Percentiles rank a stretch among this genome's conserved stretches.
Conservation (phyloP, 2,797 vertebrate species). For the Cyclura pinguis region DNA sequence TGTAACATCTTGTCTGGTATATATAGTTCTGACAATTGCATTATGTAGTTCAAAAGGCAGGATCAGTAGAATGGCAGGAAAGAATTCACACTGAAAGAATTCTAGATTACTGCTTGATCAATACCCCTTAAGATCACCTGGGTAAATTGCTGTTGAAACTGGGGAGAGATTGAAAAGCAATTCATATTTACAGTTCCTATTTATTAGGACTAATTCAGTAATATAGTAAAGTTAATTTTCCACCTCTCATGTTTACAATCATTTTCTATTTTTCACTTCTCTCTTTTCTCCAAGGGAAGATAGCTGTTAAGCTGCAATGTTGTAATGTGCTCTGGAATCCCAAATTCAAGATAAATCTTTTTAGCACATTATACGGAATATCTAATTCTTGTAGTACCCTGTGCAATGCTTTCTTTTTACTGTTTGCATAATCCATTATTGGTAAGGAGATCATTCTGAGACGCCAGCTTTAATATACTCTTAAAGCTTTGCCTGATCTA, state of each 20-base stretch:
- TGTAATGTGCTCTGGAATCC: constrained; percentile 58
- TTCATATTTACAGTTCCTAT: constrained; percentile 56
- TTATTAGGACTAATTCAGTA: constrained; percentile 54
- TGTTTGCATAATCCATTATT: constrained; percentile 58
- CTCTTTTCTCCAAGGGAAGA: constrained; percentile 48
- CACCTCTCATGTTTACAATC: constrained; percentile 50
- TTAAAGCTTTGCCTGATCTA: constrained; percentile 49
- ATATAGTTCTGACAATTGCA: not conserved
- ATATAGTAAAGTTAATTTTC: constrained; percentile 65
- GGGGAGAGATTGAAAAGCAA: not conserved
- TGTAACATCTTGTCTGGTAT: not conserved
- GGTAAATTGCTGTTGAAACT: not conserved
- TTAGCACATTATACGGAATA: constrained; percentile 52
- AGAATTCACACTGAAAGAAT: too few relatives aligned
- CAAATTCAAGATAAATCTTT: constrained; percentile 66
- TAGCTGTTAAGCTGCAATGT: constrained; percentile 55
- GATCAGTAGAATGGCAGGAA: not conserved
- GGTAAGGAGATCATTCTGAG: constrained; percentile 53
- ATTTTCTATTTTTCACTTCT: constrained; percentile 49
- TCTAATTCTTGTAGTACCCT: constrained; percentile 47
- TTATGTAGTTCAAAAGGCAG: not conserved
- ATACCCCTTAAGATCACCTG: not conserved
- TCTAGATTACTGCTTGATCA: not conserved
- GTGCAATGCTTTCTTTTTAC: constrained; percentile 52
- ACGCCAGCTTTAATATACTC: constrained; percentile 37